Conservation (phyloP, 2,797 vertebrate genomes). For the Apogon talboti region DNA sequence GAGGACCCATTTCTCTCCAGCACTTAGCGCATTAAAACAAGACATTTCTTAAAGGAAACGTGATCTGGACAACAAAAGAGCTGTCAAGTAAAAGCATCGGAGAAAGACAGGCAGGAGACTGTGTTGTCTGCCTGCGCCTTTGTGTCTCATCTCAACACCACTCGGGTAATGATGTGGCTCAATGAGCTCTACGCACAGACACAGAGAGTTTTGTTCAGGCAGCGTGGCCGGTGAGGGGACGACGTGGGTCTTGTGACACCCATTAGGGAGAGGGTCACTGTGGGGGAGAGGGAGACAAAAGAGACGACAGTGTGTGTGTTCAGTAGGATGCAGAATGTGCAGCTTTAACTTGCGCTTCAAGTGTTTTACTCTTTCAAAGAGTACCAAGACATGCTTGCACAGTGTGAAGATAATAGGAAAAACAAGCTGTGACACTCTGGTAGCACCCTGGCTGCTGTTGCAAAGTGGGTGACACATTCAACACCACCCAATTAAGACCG, state of each 20-base stretch:
- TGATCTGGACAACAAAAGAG: slow-evolving; percentile 30
- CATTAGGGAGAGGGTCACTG: slow-evolving; percentile 66
- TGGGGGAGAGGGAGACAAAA: slow-evolving; percentile 52
- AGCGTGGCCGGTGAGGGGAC: slow-evolving; percentile 54
- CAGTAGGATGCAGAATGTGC: slow-evolving; percentile 12
- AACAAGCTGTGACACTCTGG: background rate
- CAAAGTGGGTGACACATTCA: slow-evolving; percentile 34
- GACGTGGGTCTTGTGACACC: slow-evolving; percentile 75
- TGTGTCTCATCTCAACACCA: slow-evolving; percentile 56
- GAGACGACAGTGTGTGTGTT: slow-evolving; percentile 39
- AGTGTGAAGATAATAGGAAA: background rate
- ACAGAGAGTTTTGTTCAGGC: slow-evolving; percentile 68
- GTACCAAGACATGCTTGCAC: background rate
- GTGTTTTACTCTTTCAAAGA: slow-evolving; percentile 19
- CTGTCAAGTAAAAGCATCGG: slow-evolving; percentile 13
- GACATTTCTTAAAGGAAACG: slow-evolving; percentile 18
- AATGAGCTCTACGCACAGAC: slow-evolving; percentile 44
- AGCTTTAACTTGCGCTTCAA: background rate
- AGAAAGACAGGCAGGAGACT: slow-evolving; percentile 35
- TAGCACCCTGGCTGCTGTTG: slow-evolving; percentile 16
- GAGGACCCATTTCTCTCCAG: background rate
- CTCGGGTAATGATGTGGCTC: slow-evolving; percentile 59
- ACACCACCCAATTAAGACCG: slow-evolving; percentile 39
- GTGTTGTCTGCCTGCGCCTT: slow-evolving; percentile 45
- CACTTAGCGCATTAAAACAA: slow-evolving; percentile 17